These are phyloP conservation scores for Drosophila pallidifrons DNA, from an alignment of 1,140 invertebrate species.

Conservation along the genomic window DNA sequence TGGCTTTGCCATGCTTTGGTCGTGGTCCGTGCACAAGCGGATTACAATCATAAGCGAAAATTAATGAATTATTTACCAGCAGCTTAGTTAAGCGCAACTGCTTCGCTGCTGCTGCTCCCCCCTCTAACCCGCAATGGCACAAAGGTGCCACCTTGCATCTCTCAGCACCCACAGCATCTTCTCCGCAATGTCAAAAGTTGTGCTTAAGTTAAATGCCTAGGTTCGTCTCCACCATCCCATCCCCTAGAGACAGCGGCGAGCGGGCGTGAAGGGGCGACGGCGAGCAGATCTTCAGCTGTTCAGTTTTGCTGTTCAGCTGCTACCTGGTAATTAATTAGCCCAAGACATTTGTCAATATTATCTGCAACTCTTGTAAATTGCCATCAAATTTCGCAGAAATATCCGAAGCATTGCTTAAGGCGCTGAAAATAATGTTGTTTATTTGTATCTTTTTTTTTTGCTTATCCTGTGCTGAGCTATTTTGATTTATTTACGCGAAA, in stretches of 20 bases:
- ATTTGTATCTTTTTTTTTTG: background rate
- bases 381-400: slow-evolving; percentile 39
- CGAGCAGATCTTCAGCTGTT: slow-evolving; percentile 14
- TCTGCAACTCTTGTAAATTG: slow-evolving; percentile 54
- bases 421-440: slow-evolving; percentile 28
- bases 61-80: slow-evolving; percentile 71
- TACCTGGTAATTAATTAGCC: slow-evolving; percentile 67
- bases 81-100: slow-evolving; percentile 58
- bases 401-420: slow-evolving; percentile 14
- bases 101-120: background rate
- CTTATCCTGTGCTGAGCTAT: slow-evolving; percentile 22
- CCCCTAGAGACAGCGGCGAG: background rate
- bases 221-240: background rate
- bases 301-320: slow-evolving; percentile 31
- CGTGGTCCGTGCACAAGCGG: slow-evolving; percentile 54
- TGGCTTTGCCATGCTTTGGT: background rate
- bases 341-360: slow-evolving; percentile 70
- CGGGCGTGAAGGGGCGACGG: background rate
- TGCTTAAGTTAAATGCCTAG: slow-evolving; percentile 55
- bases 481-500: slow-evolving; percentile 49
- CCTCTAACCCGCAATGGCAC: slow-evolving; percentile 18
- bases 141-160: background rate
- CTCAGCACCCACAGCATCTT: slow-evolving; percentile 4
- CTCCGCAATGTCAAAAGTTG: slow-evolving; percentile 57
- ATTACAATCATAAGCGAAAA: slow-evolving; percentile 76